Conservation (phyloP, 2,113 vertebrate species). For the Phalacrocorax pelagicus region DNA sequence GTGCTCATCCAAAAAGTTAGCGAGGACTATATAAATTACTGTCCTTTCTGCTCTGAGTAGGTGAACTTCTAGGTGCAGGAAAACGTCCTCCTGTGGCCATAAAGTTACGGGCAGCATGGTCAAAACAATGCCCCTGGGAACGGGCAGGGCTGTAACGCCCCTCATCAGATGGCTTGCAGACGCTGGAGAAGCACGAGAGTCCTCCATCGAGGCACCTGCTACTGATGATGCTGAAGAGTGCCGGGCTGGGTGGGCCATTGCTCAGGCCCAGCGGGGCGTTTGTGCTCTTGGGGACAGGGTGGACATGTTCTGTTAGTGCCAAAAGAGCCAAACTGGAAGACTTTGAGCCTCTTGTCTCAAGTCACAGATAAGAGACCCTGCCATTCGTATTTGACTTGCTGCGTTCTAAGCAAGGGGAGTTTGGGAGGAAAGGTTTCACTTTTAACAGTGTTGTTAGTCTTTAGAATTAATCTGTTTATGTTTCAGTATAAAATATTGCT, state of each 20-base stretch:
- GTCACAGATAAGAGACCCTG: not conserved
- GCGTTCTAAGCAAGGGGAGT: not conserved
- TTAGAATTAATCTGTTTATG: not conserved
- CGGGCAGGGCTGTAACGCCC: not conserved
- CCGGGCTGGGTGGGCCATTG: not conserved
- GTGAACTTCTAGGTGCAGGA: not conserved
- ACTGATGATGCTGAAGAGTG: not conserved
- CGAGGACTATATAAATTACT: not conserved
- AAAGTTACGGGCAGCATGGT: not conserved
- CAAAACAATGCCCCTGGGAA: not conserved
- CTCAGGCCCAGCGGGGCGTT: not conserved
- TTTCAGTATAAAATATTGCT: constrained; percentile 91
- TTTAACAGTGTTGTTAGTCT: not conserved
- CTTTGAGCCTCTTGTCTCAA: not conserved
- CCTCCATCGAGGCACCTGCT: not conserved
- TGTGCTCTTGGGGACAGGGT: not conserved
- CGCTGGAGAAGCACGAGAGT: not conserved
- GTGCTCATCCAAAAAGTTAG: not conserved
- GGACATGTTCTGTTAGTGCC: not conserved
- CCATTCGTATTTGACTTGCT: not conserved
- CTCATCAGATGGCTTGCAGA: not conserved
- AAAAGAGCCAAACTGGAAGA: not conserved
- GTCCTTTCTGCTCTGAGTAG: not conserved
- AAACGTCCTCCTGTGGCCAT: not conserved
- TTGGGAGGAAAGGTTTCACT: not conserved